Evolutionary conservation across 2,888 invertebrate species (phyloP), one percentile per base, ranked within the genome.

Genomic region (Eledone cirrhosa): DNA sequence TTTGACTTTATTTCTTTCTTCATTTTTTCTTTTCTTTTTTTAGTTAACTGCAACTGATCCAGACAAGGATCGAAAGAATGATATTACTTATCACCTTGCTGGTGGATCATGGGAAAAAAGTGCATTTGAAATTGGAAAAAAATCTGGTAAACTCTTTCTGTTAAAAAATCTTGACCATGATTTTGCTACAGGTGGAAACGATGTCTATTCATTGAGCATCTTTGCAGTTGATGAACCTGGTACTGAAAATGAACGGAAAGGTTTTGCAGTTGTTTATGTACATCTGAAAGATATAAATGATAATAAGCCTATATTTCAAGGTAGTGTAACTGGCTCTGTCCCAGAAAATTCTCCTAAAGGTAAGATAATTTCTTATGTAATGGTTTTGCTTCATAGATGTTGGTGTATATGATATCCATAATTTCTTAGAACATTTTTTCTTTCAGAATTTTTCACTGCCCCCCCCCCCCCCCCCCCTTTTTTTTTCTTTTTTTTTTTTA

Each of bases 201-300:
- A 97, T 0, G 84, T 87, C 31, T 88, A 86, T 81, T 87, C 87
- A 82, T 88, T 89, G 82, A 90, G 89, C 78, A 89, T 90, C 16
- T 83, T 88, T 16, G 90, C 89, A n/a, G 84, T 86, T 65, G 90
- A 90, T 82, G 90, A 90, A 79, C 86, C 87, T 0, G 84, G 83
- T 41, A 81, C 85, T 5, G 78, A 81, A 22, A 78, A 82, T 27
- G 79, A 82, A 0, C 78, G 83, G 77, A 84, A 83, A 19, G 96
- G 98, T 80, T 98, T 98, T 91, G 97, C 98, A 82, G 97, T 98
- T 92, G 98, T 98, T 63, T 97, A 98, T 93, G 97, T 98, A 83
- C 97, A 97, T 92, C 94, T 98, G 78, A 97, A 97, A 91, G 98
- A 98, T 91, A 97, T 98, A 90, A 98, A 98, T 92, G 98, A 98